Conservation (phyloP, 2,113 vertebrate species). For the Pseudorhombus dupliciocellatus region DNA sequence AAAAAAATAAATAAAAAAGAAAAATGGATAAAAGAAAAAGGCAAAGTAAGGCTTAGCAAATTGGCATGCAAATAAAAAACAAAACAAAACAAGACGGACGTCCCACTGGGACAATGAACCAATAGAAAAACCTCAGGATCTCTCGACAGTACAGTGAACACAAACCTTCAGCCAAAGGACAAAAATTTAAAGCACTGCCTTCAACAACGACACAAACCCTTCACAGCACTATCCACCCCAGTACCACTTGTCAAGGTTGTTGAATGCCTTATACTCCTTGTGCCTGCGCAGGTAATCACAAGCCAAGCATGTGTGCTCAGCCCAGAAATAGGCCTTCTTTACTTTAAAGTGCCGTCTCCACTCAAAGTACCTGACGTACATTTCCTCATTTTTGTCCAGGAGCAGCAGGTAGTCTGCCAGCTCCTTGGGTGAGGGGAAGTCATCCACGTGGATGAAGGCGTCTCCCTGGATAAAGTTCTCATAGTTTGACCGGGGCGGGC, state of each 20-base stretch:
- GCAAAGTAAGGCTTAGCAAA: constrained; percentile 64
- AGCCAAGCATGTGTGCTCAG: constrained; percentile 94
- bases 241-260: constrained; percentile 97
- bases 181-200: constrained; percentile 56
- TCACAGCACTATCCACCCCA: constrained; percentile 84
- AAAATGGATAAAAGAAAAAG: constrained; percentile 43
- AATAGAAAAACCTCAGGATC: constrained; percentile 37
- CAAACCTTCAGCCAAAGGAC: constrained; percentile 42
- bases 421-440: constrained; percentile 93
- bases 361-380: constrained; percentile 94
- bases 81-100: constrained; percentile 35
- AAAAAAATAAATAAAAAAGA: constrained; percentile 32
- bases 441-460: constrained; percentile 96
- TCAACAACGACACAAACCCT: constrained; percentile 37
- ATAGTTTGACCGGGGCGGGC: constrained; percentile 93
- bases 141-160: constrained; percentile 32
- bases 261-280: constrained; percentile 92
- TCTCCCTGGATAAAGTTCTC: constrained; percentile 95
- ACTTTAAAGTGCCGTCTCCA: constrained; percentile 96
- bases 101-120: constrained; percentile 47
- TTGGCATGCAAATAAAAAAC: constrained; percentile 40
- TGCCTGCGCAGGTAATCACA: constrained; percentile 94
- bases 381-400: constrained; percentile 93
- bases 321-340: constrained; percentile 92
- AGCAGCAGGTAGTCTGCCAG: constrained; percentile 93